Percentiles rank a stretch among this genome's conserved stretches.
phyloP scores from a whole-genome alignment of 35 echinoderm and acorn worm genomes.

The Lytechinus variegatus region DNA sequence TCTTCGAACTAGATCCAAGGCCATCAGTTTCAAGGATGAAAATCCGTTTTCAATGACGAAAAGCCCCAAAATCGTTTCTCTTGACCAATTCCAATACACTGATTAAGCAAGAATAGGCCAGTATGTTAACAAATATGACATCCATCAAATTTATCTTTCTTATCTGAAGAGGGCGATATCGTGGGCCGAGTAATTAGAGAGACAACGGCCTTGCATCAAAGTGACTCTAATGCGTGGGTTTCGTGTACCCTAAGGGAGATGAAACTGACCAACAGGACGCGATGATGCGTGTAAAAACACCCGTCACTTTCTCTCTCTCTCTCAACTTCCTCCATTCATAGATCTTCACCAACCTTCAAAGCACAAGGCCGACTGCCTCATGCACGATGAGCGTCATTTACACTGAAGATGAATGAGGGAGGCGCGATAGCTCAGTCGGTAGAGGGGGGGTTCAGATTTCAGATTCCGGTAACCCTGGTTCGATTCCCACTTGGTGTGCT shows the following conservation, averaged over 20 bases:
- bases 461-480: no score
- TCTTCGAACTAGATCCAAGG: no score
- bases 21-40: no score
- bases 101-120: no score
- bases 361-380: neutral
- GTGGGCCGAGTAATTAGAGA: neutral
- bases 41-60: no score
- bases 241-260: neutral
- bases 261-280: neutral
- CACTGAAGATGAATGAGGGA: neutral
- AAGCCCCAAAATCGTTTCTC: no score
- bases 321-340: neutral
- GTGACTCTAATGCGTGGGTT: neutral
- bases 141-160: neutral
- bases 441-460: no score
- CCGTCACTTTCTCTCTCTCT: neutral
- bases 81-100: no score
- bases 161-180: neutral
- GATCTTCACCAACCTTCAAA: neutral
- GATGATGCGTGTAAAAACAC: neutral
- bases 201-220: constrained; percentile 8
- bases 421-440: no score
- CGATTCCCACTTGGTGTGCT: no score
- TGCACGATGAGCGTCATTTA: neutral
- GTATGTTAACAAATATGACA: neutral